These are phyloP conservation scores for Oreortyx pictus DNA, from an alignment of 2,797 vertebrate genomes.

Conservation along the genomic window DNA sequence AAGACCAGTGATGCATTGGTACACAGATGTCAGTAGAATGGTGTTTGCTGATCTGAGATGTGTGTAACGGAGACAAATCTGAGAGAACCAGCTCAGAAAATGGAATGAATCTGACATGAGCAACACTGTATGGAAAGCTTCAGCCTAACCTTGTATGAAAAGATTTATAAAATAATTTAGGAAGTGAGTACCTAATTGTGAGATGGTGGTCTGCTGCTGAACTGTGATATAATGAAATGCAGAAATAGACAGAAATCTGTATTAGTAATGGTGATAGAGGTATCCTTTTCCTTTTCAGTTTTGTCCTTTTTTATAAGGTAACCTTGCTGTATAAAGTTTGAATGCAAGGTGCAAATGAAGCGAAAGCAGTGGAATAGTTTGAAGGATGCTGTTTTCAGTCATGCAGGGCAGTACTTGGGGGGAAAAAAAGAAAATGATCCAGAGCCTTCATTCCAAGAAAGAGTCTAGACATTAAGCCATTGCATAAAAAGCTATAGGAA, in stretches of 20 bases:
- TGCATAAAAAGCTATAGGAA: slow-evolving; percentile 50
- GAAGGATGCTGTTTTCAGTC: slow-evolving; percentile 5
- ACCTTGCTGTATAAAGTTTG: neutral
- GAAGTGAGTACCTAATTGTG: neutral
- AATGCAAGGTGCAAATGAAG: neutral
- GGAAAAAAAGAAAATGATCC: slow-evolving; percentile 1
- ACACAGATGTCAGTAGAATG: neutral
- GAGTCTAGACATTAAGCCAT: slow-evolving; percentile 63
- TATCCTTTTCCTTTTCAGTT: neutral
- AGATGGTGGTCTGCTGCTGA: neutral
- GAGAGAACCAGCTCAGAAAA: neutral
- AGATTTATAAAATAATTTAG: neutral
- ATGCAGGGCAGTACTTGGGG: neutral
- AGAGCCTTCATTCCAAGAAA: slow-evolving; percentile 53
- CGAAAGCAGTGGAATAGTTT: neutral
- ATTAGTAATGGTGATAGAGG: neutral
- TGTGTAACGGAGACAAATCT: neutral
- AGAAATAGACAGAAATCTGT: neutral
- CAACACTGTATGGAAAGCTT: neutral
- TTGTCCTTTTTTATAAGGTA: neutral
- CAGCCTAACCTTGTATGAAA: neutral
- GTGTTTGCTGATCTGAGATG: neutral
- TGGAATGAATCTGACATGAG: neutral
- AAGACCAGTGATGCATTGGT: neutral
- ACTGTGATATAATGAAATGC: neutral